A percentile compares a stretch with the other conserved stretches of the same genome.
phyloP scores from a whole-genome alignment of 2,888 invertebrate species.

The Gerosis bhagava region DNA sequence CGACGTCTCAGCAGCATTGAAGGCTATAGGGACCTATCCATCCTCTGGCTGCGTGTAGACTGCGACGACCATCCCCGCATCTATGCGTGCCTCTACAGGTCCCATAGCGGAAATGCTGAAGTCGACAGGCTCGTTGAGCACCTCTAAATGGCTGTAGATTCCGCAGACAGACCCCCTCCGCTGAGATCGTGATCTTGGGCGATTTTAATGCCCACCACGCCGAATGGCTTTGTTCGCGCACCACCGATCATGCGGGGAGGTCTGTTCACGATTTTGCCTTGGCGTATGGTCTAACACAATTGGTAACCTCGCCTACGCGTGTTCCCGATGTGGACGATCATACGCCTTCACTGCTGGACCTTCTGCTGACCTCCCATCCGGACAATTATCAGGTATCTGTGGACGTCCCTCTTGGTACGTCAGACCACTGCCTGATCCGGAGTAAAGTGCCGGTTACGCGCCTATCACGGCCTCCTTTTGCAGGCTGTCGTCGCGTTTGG shows the following conservation, averaged over 20 bases:
- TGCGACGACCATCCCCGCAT: constrained; percentile 14
- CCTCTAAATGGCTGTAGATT: constrained; percentile 8
- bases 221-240: constrained; percentile 5
- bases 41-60: constrained; percentile 8
- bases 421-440: no score
- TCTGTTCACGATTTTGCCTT: constrained; percentile 7
- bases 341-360: constrained; percentile 2
- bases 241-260: constrained; percentile 11
- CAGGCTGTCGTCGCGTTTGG: no score
- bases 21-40: neutral
- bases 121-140: constrained; percentile 14
- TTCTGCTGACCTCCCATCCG: constrained; percentile 4
- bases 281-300: constrained; percentile 6
- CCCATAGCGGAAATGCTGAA: constrained; percentile 21
- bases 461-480: no score
- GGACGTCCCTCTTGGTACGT: no score
- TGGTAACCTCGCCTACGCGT: no score
- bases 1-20: no score
- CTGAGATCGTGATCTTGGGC: constrained; percentile 1
- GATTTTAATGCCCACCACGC: constrained; percentile 9
- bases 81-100: constrained; percentile 22
- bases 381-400: constrained; percentile 6
- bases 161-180: no score
- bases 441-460: no score
- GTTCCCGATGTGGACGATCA: constrained; percentile 2